Evolutionary conservation across 2,888 invertebrate species (phyloP), one percentile per base, ranked within the genome.

Genomic region (Macrophya annulata): DNA sequence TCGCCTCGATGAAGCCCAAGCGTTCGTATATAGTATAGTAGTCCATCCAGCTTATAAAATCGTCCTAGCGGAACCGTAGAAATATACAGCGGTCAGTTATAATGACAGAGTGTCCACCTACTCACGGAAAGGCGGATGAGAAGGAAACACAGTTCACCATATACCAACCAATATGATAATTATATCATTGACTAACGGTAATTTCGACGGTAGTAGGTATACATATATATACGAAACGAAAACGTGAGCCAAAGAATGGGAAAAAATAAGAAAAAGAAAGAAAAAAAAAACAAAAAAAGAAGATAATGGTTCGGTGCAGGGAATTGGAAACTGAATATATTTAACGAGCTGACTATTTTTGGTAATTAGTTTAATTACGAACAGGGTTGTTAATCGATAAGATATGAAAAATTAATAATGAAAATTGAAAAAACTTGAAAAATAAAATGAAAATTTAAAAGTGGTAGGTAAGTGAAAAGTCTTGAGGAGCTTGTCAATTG

Each of bases 81-180:
- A 92, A 93, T 92, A 93, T 92, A 93, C 92, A 93, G 92, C 91
- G 90, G 91, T 90, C 86, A 91, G 90, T 90, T 89, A 90, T 93
- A 92, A 93, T 93, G 92, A 93, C 91, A 91, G 92, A 91, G 89
- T 89, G 83, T 83, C 83, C 83, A 83, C 83, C 83, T 83, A 83
- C 83, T 71, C 83, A 68, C 31, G 68, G 83, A 83, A 68, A 68
- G 48, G 83, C 31, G 83, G 83, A 71, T 83, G 83, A 68, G 71
- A 83, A 71, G 83, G 83, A 83, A 83, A 71, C 83, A 68, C 83
- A 68, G 83, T 83, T 83, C 83, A 83, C 68, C 65, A 51, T 55
- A 31, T 31, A 55, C 83, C 15, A 37, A 40, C 48, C 68, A 51
- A 83, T 83, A 83, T 48, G 43, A 31, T 83, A 83, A 83, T 83